Base-by-base conservation (phyloP, 2,797 vertebrate genomes). In the Chelon auratus region DNA sequence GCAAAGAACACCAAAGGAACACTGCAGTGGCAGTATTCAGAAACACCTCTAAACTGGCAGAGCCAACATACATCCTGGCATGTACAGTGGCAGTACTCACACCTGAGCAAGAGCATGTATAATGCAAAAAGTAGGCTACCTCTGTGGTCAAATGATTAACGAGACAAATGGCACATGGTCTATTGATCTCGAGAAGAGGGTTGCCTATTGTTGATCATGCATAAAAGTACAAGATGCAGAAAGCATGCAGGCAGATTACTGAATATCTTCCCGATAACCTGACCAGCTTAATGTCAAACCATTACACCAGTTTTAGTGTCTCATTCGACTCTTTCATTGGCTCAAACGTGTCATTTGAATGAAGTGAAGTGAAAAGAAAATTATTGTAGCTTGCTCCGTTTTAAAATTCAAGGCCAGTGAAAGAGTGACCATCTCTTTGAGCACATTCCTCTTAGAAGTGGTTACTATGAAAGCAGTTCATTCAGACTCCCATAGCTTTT, bases 321-420 rank as follows among this genome's bases (percentile, higher is more conserved):
- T 76, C 56, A 72, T 83, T 81, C 33, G 83, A 93, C 93, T 87
- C 93, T 94, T 94, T 94, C 93, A 94, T 77, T 93, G 93, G 92
- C 89, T 89, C 78, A 62, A 54, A 76, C 47, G 51, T n/a, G 54
- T 9, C 22, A 17, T 54, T 60, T 55, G 9, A 52, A 37, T 22
- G 24, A 70, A 12, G 68, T 17, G 12, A 68, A 13, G 52, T 54
- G n/a, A 18, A 61, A 24, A 33, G 48, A 20, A 43, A 59, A 69
- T 17, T 22, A 9, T 61, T 75, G 9, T 37, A 56, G 52, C 26
- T 77, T 68, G 55, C 54, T 64, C 59, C 43, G 43, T 52, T 42
- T 26, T 70, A 24, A 52, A 51, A 59, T 68, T 83, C 75, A 81
- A 71, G 69, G 89, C 94, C 95, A 94, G 93, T 95, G 94, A 95